These are phyloP conservation scores for Pituophis catenifer DNA, from an alignment of 2,113 vertebrate species.

Conservation along the genomic window DNA sequence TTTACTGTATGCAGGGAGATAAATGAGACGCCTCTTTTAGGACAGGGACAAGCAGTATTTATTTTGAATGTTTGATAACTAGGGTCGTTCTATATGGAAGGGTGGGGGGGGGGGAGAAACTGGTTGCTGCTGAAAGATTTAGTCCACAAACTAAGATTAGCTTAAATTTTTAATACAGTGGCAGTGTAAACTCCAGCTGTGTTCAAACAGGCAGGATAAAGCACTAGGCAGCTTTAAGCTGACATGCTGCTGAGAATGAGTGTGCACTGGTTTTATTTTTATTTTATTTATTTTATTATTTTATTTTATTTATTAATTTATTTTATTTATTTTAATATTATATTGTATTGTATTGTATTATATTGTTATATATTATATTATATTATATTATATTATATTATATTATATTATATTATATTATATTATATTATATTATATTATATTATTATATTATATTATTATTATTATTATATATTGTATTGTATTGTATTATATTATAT, in stretches of 20 bases:
- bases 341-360: too few relatives aligned
- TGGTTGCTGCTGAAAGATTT: neutral
- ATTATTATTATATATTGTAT: too few relatives aligned
- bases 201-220: neutral
- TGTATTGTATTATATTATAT: too few relatives aligned
- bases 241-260: neutral
- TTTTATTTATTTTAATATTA: too few relatives aligned
- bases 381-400: too few relatives aligned
- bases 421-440: too few relatives aligned
- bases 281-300: too few relatives aligned
- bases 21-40: neutral
- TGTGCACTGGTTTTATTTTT: neutral
- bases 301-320: too few relatives aligned
- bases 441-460: too few relatives aligned
- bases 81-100: fast-evolving
- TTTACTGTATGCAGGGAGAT: neutral
- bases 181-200: neutral
- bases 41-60: fast-evolving
- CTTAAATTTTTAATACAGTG: neutral
- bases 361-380: too few relatives aligned
- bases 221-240: neutral
- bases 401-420: too few relatives aligned
- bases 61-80: fast-evolving
- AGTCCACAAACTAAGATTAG: neutral
- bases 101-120: neutral